These are phyloP conservation scores for Thermophis baileyi DNA, from an alignment of 2,113 vertebrate species.

Conservation along the genomic window DNA sequence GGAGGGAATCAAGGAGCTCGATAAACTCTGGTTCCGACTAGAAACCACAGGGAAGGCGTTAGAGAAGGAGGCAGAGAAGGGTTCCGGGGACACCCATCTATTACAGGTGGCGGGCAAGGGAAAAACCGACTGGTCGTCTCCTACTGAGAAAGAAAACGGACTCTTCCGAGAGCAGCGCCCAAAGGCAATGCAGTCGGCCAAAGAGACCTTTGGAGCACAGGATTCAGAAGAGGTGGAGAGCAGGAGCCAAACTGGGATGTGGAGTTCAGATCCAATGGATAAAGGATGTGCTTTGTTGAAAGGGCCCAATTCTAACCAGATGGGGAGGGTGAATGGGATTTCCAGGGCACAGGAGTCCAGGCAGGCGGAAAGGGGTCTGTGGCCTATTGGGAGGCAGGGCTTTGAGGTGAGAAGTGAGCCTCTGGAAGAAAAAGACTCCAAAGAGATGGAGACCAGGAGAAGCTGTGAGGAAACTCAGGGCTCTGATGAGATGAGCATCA, in stretches of 20 bases:
- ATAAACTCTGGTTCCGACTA: not conserved
- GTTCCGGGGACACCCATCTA: not conserved
- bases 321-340: not conserved
- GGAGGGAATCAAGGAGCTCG: conserved; percentile 32
- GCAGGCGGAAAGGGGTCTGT: not conserved
- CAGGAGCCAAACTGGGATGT: accelerated
- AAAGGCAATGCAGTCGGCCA: not conserved
- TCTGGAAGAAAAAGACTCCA: not conserved
- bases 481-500: not conserved
- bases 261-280: conserved; percentile 1
- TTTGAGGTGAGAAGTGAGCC: not conserved
- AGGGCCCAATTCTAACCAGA: not conserved
- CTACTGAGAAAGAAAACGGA: not conserved
- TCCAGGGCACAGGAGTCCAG: not conserved
- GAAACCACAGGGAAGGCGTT: not conserved
- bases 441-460: not conserved
- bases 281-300: not conserved
- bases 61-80: accelerated
- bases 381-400: not conserved
- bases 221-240: not conserved
- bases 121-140: too few species aligned
- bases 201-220: not conserved
- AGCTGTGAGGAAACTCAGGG: not conserved
- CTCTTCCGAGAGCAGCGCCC: not conserved
- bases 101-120: too few species aligned